These are phyloP conservation scores for Galeopterus variegatus DNA, from an alignment of 2,113 vertebrate species.

Conservation along the genomic window DNA sequence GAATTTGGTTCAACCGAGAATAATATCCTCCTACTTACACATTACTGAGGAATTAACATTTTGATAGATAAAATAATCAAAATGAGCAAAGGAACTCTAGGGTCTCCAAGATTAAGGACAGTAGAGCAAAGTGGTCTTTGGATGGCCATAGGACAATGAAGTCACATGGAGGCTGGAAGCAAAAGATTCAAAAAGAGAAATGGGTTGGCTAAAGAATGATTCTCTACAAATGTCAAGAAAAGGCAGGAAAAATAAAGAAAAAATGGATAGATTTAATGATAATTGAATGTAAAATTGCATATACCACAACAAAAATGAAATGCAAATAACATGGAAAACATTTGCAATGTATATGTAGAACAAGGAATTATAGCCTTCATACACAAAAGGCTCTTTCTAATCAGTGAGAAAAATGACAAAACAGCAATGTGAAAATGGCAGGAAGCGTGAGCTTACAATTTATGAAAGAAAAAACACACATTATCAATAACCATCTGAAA, in stretches of 20 bases:
- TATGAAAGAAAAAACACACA: not conserved
- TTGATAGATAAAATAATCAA: not conserved
- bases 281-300: not conserved
- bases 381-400: not conserved
- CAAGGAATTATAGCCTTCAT: not conserved
- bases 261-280: not conserved
- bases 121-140: not conserved
- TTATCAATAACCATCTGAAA: not conserved
- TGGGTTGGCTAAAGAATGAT: not conserved
- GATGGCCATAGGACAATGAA: not conserved
- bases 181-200: not conserved
- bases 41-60: not conserved
- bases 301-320: not conserved
- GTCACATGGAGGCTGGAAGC: not conserved
- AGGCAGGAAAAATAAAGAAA: not conserved
- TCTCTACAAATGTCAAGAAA: not conserved
- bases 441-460: not conserved
- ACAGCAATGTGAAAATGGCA: not conserved
- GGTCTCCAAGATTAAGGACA: not conserved
- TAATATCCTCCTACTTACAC: not conserved
- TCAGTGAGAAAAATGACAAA: not conserved
- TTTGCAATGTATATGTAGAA: not conserved
- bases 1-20: slow-evolving; percentile 1
- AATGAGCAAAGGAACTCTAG: not conserved
- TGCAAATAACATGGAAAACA: too few relatives aligned